phyloP scores from a whole-genome alignment of 2,888 invertebrate species.

The Cantharis nigra region DNA sequence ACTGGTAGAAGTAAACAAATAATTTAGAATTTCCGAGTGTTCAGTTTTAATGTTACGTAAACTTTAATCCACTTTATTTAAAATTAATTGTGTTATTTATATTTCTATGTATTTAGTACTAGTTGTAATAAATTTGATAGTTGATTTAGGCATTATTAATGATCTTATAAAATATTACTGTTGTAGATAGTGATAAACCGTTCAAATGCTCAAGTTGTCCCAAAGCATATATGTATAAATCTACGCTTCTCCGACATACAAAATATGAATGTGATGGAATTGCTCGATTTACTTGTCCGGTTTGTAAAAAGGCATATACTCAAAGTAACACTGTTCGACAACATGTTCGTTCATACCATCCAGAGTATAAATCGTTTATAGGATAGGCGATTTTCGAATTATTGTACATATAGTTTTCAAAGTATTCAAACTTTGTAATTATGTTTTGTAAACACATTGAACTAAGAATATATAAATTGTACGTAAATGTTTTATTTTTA shows the following conservation, averaged over 20 bases:
- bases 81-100: background rate
- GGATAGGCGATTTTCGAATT: background rate
- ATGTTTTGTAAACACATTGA: background rate
- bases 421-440: background rate
- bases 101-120: background rate
- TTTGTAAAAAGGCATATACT: slow-evolving; percentile 48
- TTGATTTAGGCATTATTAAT: background rate
- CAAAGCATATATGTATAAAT: slow-evolving; percentile 45
- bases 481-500: background rate
- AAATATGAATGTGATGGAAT: slow-evolving; percentile 51
- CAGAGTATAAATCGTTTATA: background rate
- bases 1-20: too few species aligned
- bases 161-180: background rate
- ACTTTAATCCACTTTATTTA: background rate
- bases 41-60: too few species aligned
- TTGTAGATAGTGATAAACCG: slow-evolving; percentile 11
- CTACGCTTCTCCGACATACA: slow-evolving; percentile 47
- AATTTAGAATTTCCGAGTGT: too few species aligned
- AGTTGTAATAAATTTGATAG: background rate
- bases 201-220: slow-evolving; percentile 40
- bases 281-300: slow-evolving; percentile 48
- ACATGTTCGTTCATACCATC: slow-evolving; percentile 31
- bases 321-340: slow-evolving; percentile 40
- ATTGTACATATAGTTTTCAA: background rate
- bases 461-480: background rate